Base-by-base conservation (phyloP, 2,113 vertebrate genomes). In the Cercopithecus mona region DNA sequence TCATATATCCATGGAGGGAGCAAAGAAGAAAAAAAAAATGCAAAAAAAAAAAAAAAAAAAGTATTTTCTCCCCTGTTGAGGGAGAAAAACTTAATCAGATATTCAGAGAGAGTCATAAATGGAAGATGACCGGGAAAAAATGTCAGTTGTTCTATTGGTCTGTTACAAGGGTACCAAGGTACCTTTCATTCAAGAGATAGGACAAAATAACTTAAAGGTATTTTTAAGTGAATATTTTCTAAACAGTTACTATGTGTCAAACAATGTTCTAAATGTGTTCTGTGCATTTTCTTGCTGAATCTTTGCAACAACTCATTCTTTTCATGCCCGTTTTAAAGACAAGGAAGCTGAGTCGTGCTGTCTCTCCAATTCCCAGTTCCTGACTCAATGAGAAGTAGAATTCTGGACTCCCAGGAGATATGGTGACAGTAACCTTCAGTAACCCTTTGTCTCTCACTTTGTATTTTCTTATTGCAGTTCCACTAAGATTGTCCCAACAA, bases 141-240 rank as follows among this genome's bases (percentile, higher is more conserved):
- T 1, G 83, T 20, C 93, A 72, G 61, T 35, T n/a, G 40, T 82
- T 50, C 82, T 72, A 27, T 88, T 94, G 94, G 83, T 79, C 91
- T 85, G 81, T 81, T 82, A 78, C 76, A 90, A 80, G 85, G 27
- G 45, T 23, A 78, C 52, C 45, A 88, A 48, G 57, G 20, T 81
- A 97, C 50, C 81, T 88, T 97, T 75, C 81, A 78, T 82, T 83
- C 38, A 80, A 80, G 40, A 93, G 86, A 68, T 22, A 93, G 73
- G 85, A 57, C 25, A 32, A 66, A 55, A 35, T 18, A 75, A 43
- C 40, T 75, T 76, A 50, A n/a, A 91, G 64, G 43, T 76, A 20
- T 66, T 79, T 50, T 23, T 23, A 59, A 84, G 64, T 38, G 64
- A 79, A 40, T 48, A 52, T 35, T 88, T 64, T 52, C 12, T 88